These are phyloP conservation scores for Boulengeromyrus knoepffleri DNA, from an alignment of 2,113 vertebrate species.

Conservation along the genomic window DNA sequence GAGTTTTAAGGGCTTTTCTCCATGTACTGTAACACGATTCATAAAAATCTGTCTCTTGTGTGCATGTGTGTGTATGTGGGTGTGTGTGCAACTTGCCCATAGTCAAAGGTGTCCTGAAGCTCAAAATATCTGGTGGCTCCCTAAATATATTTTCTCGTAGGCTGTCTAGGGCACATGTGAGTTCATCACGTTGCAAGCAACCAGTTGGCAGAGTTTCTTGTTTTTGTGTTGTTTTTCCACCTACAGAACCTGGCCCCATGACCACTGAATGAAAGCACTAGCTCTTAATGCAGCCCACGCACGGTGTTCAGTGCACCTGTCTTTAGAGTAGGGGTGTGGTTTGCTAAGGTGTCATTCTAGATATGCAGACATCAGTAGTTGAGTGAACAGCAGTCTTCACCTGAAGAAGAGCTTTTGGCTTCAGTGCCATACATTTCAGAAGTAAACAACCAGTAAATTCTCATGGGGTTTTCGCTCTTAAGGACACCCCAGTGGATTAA, in stretches of 20 bases:
- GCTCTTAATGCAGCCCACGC: not conserved
- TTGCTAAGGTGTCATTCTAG: not conserved
- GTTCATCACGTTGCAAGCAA: not conserved
- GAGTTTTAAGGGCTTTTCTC: not conserved
- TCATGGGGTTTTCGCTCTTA: constrained; percentile 25
- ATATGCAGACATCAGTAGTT: not conserved
- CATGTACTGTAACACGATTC: not conserved
- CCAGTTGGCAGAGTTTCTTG: not conserved
- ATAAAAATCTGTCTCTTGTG: not conserved
- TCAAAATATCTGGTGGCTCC: not conserved
- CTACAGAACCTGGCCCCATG: not conserved
- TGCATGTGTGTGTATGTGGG: not conserved
- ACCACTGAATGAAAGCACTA: not conserved
- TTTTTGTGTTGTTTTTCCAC: not conserved
- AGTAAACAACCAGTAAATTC: constrained; percentile 29
- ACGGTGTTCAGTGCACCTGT: not conserved
- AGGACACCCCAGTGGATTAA: constrained; percentile 58
- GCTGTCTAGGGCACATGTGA: not conserved
- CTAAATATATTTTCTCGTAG: not conserved
- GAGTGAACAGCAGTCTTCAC: not conserved
- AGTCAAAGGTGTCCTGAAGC: not conserved
- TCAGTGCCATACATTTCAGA: constrained; percentile 25
- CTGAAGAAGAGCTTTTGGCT: not conserved
- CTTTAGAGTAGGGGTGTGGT: not conserved
- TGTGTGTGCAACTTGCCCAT: not conserved